Evolutionary conservation across 2,113 vertebrate genomes (phyloP).

Genomic region (Toxostoma redivivum): DNA sequence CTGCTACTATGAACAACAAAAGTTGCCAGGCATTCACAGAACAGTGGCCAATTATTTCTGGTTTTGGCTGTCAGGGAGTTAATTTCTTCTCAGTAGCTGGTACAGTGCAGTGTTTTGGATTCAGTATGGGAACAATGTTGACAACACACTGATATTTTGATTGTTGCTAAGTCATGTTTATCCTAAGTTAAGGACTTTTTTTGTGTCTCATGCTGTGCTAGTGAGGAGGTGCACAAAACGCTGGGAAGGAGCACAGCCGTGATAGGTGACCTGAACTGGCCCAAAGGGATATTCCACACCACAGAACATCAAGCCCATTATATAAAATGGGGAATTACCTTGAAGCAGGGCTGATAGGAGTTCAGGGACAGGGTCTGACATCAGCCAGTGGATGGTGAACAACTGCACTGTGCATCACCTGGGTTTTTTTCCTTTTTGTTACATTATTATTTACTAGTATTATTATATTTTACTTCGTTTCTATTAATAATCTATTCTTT

Average conservation of each 20-base stretch:
- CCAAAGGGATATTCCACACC: neutral
- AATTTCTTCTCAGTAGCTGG: neutral
- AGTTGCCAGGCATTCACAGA: neutral
- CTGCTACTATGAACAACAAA: neutral
- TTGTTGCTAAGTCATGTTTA: neutral
- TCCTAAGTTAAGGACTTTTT: neutral
- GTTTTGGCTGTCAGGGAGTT: neutral
- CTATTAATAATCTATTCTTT: neutral
- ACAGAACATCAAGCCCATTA: neutral
- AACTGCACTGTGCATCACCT: neutral
- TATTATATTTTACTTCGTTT: neutral
- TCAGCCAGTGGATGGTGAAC: neutral
- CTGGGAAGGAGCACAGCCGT: neutral
- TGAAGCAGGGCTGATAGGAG: neutral
- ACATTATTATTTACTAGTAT: neutral
- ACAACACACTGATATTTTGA: neutral
- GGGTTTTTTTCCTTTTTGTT: neutral
- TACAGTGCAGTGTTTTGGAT: neutral
- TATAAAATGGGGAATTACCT: neutral
- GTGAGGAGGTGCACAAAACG: neutral
- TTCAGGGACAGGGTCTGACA: neutral
- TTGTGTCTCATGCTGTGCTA: neutral
- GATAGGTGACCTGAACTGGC: neutral
- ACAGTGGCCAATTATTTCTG: neutral
- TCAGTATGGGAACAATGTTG: neutral